Percentiles rank a stretch among this genome's conserved stretches.
phyloP scores from a whole-genome alignment of 2,797 vertebrate species.

The Eurystomus glaucurus region DNA sequence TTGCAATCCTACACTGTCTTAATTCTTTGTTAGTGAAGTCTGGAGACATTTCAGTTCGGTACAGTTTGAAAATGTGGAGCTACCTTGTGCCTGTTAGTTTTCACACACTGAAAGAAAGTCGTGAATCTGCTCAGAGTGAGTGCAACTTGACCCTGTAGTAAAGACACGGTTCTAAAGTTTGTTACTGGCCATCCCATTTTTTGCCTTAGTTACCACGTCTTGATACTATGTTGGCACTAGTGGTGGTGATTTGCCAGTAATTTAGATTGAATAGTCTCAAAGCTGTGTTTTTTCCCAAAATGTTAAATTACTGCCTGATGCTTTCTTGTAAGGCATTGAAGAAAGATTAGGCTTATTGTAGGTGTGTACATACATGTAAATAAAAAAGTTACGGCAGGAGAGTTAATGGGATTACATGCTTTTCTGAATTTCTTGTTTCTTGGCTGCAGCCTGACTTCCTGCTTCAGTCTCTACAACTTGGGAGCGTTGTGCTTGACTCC shows the following conservation, averaged over 20 bases:
- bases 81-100: background rate
- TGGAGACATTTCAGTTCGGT: background rate
- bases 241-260: background rate
- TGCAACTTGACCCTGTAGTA: background rate
- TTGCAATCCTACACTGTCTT: background rate
- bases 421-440: constrained; percentile 3
- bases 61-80: background rate
- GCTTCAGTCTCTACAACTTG: background rate
- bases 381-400: background rate
- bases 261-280: background rate
- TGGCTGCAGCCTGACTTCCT: background rate
- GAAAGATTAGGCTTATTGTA: background rate
- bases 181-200: background rate
- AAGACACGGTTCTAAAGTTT: background rate
- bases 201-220: background rate
- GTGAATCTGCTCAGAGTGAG: background rate
- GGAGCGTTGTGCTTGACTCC: background rate
- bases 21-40: background rate
- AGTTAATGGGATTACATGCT: background rate
- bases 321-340: background rate
- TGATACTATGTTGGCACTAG: background rate
- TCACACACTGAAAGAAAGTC: background rate
- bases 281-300: background rate
- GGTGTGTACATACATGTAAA: background rate
- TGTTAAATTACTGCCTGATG: background rate